Conservation (phyloP, 2,113 vertebrate species). For the Nothocercus nigrocapillus region DNA sequence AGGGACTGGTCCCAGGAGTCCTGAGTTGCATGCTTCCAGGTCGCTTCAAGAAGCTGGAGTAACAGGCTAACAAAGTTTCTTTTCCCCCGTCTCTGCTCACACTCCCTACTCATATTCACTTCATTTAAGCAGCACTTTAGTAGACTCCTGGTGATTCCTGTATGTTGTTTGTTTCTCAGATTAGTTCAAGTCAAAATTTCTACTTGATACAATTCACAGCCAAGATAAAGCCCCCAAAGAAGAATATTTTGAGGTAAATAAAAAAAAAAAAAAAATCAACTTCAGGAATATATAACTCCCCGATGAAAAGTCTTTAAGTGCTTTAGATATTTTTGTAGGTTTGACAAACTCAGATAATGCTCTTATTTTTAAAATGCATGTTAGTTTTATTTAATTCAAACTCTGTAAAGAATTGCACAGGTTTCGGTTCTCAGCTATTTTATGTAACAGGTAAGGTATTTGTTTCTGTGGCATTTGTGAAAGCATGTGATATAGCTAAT, state of each 20-base stretch:
- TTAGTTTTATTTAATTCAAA: neutral
- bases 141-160: neutral
- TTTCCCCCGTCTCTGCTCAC: neutral
- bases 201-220: neutral
- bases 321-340: neutral
- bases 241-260: neutral
- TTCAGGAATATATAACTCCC: neutral
- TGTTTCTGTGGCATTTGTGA: neutral
- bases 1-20: neutral
- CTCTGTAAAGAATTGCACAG: neutral
- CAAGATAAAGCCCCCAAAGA: neutral
- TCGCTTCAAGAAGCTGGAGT: neutral
- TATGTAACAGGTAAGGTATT: neutral
- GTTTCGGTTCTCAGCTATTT: neutral
- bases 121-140: neutral
- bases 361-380: neutral
- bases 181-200: neutral
- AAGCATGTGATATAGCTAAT: neutral
- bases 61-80: neutral
- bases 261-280: neutral
- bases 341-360: neutral
- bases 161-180: neutral
- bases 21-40: neutral
- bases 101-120: neutral
- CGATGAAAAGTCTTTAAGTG: neutral